These are phyloP conservation scores for Orientallactaga bullata DNA, from an alignment of 2,113 vertebrate genomes.

Conservation along the genomic window DNA sequence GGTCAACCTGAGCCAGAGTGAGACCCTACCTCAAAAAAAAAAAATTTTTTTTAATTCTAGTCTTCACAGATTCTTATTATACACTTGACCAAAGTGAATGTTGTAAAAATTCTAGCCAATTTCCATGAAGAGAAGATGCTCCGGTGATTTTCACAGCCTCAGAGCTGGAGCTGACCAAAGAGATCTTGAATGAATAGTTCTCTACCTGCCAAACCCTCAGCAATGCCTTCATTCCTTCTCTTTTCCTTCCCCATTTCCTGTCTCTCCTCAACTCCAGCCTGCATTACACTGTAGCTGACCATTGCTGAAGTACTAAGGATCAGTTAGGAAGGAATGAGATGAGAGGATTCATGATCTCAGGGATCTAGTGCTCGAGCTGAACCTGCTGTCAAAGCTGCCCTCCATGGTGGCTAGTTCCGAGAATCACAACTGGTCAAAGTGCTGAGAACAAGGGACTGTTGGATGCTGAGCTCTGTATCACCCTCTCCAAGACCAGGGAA, in stretches of 20 bases:
- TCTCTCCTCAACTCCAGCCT: background rate
- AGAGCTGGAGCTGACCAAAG: background rate
- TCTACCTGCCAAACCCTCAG: background rate
- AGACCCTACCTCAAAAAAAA: too few relatives aligned
- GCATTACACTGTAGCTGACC: background rate
- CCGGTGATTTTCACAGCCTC: background rate
- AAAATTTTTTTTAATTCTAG: too few relatives aligned
- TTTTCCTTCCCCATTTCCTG: background rate
- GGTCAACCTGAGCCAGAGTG: too few relatives aligned
- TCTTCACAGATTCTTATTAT: background rate
- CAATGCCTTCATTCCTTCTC: background rate
- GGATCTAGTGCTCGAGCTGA: background rate
- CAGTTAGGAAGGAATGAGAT: slow-evolving; percentile 35
- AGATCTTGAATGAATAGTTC: background rate
- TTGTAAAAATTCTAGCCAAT: slow-evolving; percentile 12
- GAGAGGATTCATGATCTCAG: background rate
- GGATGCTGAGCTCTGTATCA: too few relatives aligned
- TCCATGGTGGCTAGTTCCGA: background rate
- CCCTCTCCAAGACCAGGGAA: too few relatives aligned
- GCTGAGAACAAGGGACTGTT: too few relatives aligned
- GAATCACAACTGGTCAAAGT: too few relatives aligned
- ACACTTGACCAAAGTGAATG: background rate
- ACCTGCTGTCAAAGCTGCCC: background rate
- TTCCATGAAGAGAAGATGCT: background rate
- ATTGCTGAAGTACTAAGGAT: background rate